Percentiles rank a stretch among this genome's conserved stretches.
Conservation (phyloP, 2,113 vertebrate genomes). For the Alexandromys fortis region DNA sequence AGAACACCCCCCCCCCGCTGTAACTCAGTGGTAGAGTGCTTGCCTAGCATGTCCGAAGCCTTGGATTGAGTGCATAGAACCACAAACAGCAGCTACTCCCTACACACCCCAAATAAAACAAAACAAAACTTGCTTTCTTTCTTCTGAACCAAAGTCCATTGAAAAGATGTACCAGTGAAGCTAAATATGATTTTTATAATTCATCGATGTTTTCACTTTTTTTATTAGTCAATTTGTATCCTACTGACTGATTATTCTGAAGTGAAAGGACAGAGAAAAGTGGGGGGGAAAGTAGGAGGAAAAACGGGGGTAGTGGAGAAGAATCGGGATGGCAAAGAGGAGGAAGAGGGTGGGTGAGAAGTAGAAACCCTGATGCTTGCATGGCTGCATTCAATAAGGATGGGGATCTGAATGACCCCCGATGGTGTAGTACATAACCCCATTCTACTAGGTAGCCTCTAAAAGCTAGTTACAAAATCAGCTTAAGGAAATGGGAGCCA, state of each 20-base stretch:
- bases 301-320: not conserved
- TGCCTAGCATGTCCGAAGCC: not conserved
- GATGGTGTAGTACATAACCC: not conserved
- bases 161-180: not conserved
- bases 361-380: not conserved
- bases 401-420: not conserved
- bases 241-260: not conserved
- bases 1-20: not conserved
- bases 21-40: not conserved
- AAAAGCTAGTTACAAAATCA: conserved; percentile 44
- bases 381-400: not conserved
- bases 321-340: not conserved
- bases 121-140: not conserved
- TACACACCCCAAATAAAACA: not conserved
- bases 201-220: not conserved
- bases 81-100: too few relatives aligned
- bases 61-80: too few relatives aligned
- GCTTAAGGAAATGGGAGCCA: conserved; percentile 55
- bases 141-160: not conserved
- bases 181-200: not conserved
- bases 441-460: not conserved
- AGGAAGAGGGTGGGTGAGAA: not conserved
- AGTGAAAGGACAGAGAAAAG: not conserved
- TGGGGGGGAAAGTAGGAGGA: not conserved
- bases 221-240: not conserved